phyloP scores from a whole-genome alignment of 2,888 invertebrate genomes.

The Hemistola chrysoprasaria region DNA sequence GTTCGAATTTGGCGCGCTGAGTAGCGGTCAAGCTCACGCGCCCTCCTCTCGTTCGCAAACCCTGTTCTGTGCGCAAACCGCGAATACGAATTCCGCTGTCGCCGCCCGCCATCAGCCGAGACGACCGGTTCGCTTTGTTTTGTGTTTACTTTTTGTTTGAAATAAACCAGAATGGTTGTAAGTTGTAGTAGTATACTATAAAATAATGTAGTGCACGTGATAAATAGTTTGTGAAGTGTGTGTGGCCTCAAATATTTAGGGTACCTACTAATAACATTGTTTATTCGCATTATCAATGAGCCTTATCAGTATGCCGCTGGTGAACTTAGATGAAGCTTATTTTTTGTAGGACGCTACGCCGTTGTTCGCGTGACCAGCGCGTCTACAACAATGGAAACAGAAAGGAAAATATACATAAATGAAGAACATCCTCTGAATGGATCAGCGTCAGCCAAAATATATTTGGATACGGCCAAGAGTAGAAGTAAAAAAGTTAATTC shows the following conservation, averaged over 20 bases:
- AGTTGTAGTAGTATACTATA: constrained; percentile 7
- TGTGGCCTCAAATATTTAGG: constrained; percentile 23
- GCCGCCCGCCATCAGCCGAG: constrained; percentile 29
- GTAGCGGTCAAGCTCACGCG: constrained; percentile 45
- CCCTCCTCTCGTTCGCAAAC: constrained; percentile 41
- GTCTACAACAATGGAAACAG: constrained; percentile 61
- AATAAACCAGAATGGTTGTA: constrained; percentile 39
- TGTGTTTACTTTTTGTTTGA: constrained; percentile 51
- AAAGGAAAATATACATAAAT: constrained; percentile 64
- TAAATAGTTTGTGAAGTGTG: not conserved
- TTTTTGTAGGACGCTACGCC: constrained; percentile 70
- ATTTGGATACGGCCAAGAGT: constrained; percentile 69
- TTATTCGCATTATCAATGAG: constrained; percentile 53
- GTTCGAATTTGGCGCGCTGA: constrained; percentile 75
- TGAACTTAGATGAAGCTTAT: constrained; percentile 64
- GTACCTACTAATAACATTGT: constrained; percentile 42
- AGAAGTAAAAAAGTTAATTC: constrained; percentile 58
- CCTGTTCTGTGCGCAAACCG: too few species aligned
- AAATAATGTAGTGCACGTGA: not conserved
- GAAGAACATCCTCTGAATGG: constrained; percentile 71
- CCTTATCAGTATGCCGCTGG: constrained; percentile 56
- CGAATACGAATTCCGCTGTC: constrained; percentile 8
- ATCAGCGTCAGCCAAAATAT: constrained; percentile 70
- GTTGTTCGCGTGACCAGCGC: constrained; percentile 50
- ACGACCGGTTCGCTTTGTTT: constrained; percentile 33